Base-by-base conservation (phyloP, 2,888 invertebrate species). In the Steinernema scapterisci region DNA sequence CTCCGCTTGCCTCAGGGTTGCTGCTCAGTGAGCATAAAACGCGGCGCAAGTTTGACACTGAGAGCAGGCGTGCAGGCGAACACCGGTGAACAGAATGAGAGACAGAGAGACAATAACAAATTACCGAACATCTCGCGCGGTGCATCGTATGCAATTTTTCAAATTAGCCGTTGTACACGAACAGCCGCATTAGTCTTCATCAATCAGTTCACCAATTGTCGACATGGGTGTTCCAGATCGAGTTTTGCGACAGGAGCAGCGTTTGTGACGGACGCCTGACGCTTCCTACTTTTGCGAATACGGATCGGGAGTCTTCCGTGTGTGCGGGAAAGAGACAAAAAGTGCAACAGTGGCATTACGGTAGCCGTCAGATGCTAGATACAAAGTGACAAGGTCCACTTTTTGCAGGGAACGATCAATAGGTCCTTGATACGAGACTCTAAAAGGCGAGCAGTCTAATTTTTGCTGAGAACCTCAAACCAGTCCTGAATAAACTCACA, bases 201-300 rank as follows among this genome's bases (percentile, higher is more conserved):
- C 63, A 63, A 63, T 63, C 63, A 63, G 63, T 31, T 27, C 63
- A 27, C 31, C 63, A 63, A 63, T 63, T 63, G 31, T 63, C 63
- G 63, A 63, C 63, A 31, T 63, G 63, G 63, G 63, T 63, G 63
- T 63, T 63, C 63, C 63, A 63, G 63, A 63, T 27, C 63, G 63
- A 63, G 63, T 63, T 63, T 63, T 63, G 48, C 48, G 48, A 48
- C 38, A 38, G 38, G 38, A 6, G 38, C 38, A 38, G 38, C 9
- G 38, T 38, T 9, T 38, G 5, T 38, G 38, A 38, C 3, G 9
- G 38, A 9, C 38, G 38, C 38, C 9, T 38, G 38, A 9, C 38
- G 38, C 38, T 38, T 38, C 38, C 38, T 38, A 38, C 38, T 38
- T 38, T 38, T 38, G 38, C 38, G 38, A 38, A 38, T 9, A 38